Percentiles rank a stretch among this genome's conserved stretches.
Conservation (phyloP, 1,140 invertebrate species). For the Yoshiicerus persimilis region DNA sequence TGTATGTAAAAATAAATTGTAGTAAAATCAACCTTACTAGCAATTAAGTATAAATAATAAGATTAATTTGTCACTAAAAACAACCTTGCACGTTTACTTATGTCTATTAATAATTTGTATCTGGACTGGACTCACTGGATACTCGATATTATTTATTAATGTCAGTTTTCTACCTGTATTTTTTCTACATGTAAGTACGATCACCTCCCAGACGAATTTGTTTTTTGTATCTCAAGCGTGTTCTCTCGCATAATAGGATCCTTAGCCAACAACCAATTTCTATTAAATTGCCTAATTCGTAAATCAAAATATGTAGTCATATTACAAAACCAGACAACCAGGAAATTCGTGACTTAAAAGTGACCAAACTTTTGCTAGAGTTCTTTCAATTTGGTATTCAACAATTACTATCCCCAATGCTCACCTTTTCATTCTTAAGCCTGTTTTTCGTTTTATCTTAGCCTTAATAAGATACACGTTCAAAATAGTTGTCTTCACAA, state of each 20-base stretch:
- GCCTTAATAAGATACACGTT: background rate
- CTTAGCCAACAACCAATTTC: background rate
- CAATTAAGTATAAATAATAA: background rate
- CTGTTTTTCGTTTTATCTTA: background rate
- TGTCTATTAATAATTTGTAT: background rate
- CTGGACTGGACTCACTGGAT: background rate
- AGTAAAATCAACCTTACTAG: background rate
- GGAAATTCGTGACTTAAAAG: background rate
- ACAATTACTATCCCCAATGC: background rate
- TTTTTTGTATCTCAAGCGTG: background rate
- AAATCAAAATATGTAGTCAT: too few species aligned
- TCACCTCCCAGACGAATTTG: background rate
- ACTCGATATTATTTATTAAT: background rate
- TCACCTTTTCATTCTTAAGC: background rate
- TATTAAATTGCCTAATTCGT: background rate
- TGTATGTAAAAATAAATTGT: constrained; percentile 12
- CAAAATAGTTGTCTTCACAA: background rate
- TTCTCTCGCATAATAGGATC: background rate
- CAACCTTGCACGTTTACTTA: background rate
- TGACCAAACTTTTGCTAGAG: background rate
- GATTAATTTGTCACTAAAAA: background rate
- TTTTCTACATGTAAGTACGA: background rate
- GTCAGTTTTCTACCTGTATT: background rate
- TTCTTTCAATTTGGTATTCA: background rate
- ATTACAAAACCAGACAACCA: background rate